Percentiles rank a stretch among this genome's conserved stretches.
Evolutionary conservation across 2,888 invertebrate species (phyloP).

Genomic region (Leptarthrus brevirostris): DNA sequence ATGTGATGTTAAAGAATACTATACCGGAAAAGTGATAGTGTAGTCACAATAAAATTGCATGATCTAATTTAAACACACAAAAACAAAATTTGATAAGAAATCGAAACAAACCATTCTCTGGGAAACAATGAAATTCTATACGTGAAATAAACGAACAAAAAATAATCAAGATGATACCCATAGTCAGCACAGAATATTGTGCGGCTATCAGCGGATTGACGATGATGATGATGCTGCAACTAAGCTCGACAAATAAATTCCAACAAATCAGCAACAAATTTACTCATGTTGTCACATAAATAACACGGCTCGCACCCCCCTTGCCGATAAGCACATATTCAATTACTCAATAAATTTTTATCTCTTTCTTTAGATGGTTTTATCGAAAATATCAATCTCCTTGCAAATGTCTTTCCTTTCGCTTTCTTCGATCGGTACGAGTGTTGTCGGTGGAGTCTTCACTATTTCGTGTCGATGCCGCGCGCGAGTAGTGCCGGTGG

Average conservation of each 20-base stretch:
- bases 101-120: neutral
- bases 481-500: neutral
- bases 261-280: conserved; percentile 47
- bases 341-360: conserved; percentile 50
- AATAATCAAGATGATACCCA: neutral
- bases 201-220: conserved; percentile 10
- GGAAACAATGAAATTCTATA: conserved; percentile 28
- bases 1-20: no score
- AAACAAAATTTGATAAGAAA: no score
- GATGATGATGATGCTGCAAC: conserved; percentile 33
- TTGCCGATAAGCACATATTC: conserved; percentile 44
- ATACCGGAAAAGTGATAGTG: no score
- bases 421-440: conserved; percentile 33
- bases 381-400: conserved; percentile 46
- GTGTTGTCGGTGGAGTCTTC: neutral
- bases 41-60: no score
- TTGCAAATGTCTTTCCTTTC: conserved; percentile 46
- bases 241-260: conserved; percentile 30
- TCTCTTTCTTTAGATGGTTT: conserved; percentile 37
- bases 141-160: neutral
- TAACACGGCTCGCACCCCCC: conserved; percentile 19
- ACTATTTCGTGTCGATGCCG: neutral
- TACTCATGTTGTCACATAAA: conserved; percentile 44
- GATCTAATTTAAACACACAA: no score
- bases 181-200: conserved; percentile 5